Conservation (phyloP, 2,888 invertebrate genomes). For the Leptinotarsa rubiginosa region DNA sequence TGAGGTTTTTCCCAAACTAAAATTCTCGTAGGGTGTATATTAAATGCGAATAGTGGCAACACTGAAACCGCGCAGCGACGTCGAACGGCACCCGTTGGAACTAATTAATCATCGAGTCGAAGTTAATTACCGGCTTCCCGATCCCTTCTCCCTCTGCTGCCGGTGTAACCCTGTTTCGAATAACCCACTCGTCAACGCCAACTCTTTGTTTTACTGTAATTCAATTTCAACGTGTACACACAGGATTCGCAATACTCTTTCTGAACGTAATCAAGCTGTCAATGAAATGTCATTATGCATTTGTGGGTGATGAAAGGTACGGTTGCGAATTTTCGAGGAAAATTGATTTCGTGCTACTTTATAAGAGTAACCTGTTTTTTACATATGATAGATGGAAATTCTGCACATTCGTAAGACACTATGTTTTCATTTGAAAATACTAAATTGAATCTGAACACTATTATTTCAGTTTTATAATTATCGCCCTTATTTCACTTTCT, state of each 20-base stretch:
- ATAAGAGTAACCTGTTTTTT: too few relatives aligned
- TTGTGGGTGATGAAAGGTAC: conserved; percentile 37
- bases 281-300: conserved; percentile 43
- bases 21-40: not conserved
- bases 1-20: too few relatives aligned
- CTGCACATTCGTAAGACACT: too few relatives aligned
- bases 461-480: too few relatives aligned
- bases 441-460: too few relatives aligned
- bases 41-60: conserved; percentile 15
- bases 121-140: conserved; percentile 64
- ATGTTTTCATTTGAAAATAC: too few relatives aligned
- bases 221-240: conserved; percentile 58
- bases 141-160: conserved; percentile 50
- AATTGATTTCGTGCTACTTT: too few relatives aligned
- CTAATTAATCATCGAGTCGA: conserved; percentile 66
- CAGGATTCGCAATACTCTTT: conserved; percentile 45
- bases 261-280: conserved; percentile 46
- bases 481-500: too few relatives aligned
- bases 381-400: too few relatives aligned
- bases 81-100: conserved; percentile 64
- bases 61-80: conserved; percentile 53
- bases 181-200: conserved; percentile 56
- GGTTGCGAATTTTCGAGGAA: not conserved
- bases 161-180: conserved; percentile 55
- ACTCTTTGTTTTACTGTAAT: conserved; percentile 63